Base-by-base conservation (phyloP, 1,140 invertebrate genomes). In the Anagrus nilaparvatae region DNA sequence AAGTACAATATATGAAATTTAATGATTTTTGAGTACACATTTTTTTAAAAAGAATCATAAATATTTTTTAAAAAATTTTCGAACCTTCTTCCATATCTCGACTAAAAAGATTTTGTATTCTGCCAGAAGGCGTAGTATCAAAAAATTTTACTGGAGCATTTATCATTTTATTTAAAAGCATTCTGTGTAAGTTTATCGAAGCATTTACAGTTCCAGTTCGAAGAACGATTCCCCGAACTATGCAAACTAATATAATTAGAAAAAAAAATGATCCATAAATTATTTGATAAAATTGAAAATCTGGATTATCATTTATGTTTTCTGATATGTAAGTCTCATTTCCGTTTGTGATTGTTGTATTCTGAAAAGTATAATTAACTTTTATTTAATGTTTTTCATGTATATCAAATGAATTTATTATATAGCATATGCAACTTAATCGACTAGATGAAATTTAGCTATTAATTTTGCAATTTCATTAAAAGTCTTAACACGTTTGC, bases 31-130 rank as follows among this genome's bases (percentile, higher is more conserved):
- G n/a, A n/a, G n/a, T n/a, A n/a, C n/a, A n/a, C n/a, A n/a, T n/a
- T n/a, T n/a, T n/a, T n/a, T n/a, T n/a, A n/a, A n/a, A n/a, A n/a
- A n/a, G n/a, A n/a, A n/a, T n/a, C n/a, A n/a, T n/a, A n/a, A n/a
- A n/a, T n/a, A n/a, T n/a, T n/a, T n/a, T n/a, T n/a, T n/a, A 13
- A 13, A 23, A 25, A 25, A 25, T 25, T 25, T 25, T 25, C 12
- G 12, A 25, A 25, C 24, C 6, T 25, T 25, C 24, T 7, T 7
- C 12, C 6, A 6, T 6, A 25, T 7, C 6, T 12, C 24, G 12
- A 25, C 10, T 31, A 51, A 83, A 82, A 18, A 80, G 53, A 56
- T 81, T 82, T 35, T 79, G 63, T 43, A 84, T 73, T 49, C 75
- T 59, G 20, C 79, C 80, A 41, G 59, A 58, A 7, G 81, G 76